A percentile compares a stretch with the other conserved stretches of the same genome.
Evolutionary conservation across 2,888 invertebrate species (phyloP).

Genomic region (Escarpia spicata): DNA sequence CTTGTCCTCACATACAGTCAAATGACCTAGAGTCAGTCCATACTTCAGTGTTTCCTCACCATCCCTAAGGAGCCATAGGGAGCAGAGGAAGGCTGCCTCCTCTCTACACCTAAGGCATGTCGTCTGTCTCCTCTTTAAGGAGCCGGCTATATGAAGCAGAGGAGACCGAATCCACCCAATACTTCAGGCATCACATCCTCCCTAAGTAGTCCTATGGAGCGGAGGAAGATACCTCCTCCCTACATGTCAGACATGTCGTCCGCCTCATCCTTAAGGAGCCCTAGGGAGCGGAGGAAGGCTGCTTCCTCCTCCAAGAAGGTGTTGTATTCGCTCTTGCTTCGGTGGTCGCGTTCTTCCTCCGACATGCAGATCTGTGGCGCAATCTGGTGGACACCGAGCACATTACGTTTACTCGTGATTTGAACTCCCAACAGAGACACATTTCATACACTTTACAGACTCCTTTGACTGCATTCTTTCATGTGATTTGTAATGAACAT

Average conservation of each 20-base stretch:
- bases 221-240: background rate
- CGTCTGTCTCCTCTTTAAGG: no score
- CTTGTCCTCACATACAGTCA: background rate
- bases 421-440: background rate
- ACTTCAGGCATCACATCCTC: no score
- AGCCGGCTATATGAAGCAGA: no score
- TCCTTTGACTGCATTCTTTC: background rate
- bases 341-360: slow-evolving; percentile 60
- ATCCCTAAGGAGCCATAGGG: slow-evolving; percentile 57
- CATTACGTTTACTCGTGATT: background rate
- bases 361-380: slow-evolving; percentile 59
- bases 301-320: slow-evolving; percentile 59
- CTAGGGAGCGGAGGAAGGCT: slow-evolving; percentile 60
- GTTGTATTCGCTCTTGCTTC: slow-evolving; percentile 59
- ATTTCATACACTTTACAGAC: background rate
- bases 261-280: slow-evolving; percentile 57
- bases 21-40: background rate
- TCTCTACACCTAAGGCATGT: slow-evolving; percentile 35
- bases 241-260: slow-evolving; percentile 38
- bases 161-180: no score
- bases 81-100: slow-evolving; percentile 59
- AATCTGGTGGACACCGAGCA: slow-evolving; percentile 51
- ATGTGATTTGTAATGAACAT: background rate
- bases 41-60: slow-evolving; percentile 49
- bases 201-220: background rate